Evolutionary conservation across 2,113 vertebrate species (phyloP).

Genomic region (Elaphurus davidianus): DNA sequence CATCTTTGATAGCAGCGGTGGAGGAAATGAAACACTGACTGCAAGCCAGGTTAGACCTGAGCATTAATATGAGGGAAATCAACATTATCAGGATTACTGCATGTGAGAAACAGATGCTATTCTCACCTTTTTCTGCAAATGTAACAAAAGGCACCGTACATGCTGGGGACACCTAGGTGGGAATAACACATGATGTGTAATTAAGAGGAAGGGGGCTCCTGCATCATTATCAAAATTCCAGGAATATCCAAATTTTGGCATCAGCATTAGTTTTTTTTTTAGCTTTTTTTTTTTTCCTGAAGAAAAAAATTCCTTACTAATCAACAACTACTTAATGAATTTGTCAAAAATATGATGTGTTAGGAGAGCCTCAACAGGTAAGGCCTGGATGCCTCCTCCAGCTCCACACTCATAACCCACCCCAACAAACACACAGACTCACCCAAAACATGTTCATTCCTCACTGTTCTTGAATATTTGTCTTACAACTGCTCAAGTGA

Average conservation of each 20-base stretch:
- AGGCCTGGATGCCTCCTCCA: neutral
- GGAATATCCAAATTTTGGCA: neutral
- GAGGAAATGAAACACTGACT: slow-evolving; percentile 44
- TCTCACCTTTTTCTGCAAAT: neutral
- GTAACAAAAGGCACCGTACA: neutral
- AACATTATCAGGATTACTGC: neutral
- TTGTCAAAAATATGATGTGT: neutral
- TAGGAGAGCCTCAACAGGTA: neutral
- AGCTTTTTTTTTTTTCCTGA: neutral
- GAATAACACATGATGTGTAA: neutral
- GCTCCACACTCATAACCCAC: neutral
- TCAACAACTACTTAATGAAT: neutral
- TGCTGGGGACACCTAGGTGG: neutral
- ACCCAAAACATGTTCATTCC: neutral
- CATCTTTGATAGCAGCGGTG: neutral
- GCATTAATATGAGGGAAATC: neutral
- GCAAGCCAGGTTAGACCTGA: neutral
- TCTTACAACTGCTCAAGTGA: neutral
- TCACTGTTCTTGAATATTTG: neutral
- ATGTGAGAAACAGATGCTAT: slow-evolving; percentile 41
- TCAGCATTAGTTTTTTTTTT: neutral
- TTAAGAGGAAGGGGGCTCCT: neutral
- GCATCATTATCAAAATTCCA: neutral
- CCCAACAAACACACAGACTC: neutral
- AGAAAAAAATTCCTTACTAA: neutral